A percentile compares a stretch with the other conserved stretches of the same genome.
Evolutionary conservation across 2,888 invertebrate genomes (phyloP).

Genomic region (Invenusta paracnida): DNA sequence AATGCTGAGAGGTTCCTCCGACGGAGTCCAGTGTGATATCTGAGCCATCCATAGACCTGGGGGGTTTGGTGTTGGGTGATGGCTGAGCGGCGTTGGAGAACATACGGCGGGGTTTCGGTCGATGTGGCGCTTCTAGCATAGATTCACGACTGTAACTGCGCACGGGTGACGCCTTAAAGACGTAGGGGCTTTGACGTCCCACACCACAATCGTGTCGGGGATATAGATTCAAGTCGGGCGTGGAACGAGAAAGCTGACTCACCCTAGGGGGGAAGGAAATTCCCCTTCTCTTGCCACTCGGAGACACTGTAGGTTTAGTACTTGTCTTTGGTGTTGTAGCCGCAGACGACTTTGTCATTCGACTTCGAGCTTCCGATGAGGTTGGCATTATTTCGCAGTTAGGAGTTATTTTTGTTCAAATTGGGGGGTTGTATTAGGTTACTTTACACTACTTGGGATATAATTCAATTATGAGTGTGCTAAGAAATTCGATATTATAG

Average conservation of each 20-base stretch:
- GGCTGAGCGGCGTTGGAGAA: too few relatives aligned
- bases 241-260: background rate
- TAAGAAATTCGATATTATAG: too few relatives aligned
- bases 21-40: too few relatives aligned
- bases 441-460: too few relatives aligned
- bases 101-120: background rate
- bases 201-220: constrained; percentile 9
- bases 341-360: background rate
- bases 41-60: background rate
- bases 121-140: background rate
- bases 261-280: background rate
- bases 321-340: background rate
- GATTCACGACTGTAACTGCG: background rate
- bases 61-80: background rate
- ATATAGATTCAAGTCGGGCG: background rate
- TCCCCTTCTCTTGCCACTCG: background rate
- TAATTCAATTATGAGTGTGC: background rate
- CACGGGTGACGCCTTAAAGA: background rate
- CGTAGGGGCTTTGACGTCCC: background rate
- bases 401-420: too few relatives aligned
- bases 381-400: background rate
- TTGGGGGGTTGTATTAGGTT: too few relatives aligned
- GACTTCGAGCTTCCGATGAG: background rate
- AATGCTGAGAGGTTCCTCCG: background rate
- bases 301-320: background rate